phyloP scores from a whole-genome alignment of 2,888 invertebrate species.

The Hymenopus coronatus region DNA sequence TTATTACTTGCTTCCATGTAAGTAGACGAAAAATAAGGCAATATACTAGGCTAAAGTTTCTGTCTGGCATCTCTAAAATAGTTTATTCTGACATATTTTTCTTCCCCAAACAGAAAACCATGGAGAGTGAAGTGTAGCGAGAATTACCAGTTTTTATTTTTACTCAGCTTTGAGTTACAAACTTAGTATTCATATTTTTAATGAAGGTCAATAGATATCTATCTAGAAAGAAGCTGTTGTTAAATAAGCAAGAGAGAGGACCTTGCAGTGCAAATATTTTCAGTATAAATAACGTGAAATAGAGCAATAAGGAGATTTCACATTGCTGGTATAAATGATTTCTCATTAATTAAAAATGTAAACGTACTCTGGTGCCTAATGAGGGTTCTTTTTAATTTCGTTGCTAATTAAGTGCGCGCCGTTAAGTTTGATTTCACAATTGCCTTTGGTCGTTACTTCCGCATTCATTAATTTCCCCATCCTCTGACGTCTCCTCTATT shows the following conservation, averaged over 20 bases:
- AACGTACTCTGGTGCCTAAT: neutral
- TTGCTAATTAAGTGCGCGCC: neutral
- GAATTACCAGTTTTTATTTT: too few relatives aligned
- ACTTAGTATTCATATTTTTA: too few relatives aligned
- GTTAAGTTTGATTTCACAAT: neutral
- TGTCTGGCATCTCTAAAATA: too few relatives aligned
- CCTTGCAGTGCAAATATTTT: neutral
- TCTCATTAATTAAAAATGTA: neutral
- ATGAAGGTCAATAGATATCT: too few relatives aligned
- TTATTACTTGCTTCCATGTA: too few relatives aligned
- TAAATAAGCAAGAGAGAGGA: neutral
- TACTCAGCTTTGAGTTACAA: too few relatives aligned
- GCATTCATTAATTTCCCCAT: neutral
- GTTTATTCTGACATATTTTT: too few relatives aligned
- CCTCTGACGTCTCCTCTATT: neutral
- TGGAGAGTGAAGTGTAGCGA: too few relatives aligned
- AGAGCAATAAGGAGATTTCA: neutral
- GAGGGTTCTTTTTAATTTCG: neutral
- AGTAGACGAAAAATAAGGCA: too few relatives aligned
- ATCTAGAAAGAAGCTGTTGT: neutral
- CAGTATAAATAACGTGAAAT: neutral
- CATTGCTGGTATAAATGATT: neutral
- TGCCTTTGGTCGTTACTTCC: neutral
- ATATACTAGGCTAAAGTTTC: too few relatives aligned
- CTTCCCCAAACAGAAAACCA: too few relatives aligned